Conservation (phyloP, 92 coral and sea anemone genomes). For the Diadumene lineata region DNA sequence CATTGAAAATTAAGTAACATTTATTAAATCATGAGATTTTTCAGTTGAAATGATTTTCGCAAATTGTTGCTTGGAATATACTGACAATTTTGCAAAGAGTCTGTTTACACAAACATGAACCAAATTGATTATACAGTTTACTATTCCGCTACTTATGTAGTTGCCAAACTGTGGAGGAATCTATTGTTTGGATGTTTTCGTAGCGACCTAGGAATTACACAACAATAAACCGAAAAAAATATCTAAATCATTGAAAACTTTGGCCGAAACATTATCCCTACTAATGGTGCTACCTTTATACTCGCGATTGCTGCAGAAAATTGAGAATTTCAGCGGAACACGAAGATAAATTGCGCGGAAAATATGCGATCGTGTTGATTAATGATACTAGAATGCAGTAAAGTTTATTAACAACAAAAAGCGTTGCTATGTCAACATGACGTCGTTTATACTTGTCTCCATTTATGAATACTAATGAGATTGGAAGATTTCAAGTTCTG, state of each 20-base stretch:
- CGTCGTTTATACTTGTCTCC: slow-evolving; percentile 51
- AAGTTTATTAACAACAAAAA: slow-evolving; percentile 60
- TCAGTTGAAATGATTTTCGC: too few species aligned
- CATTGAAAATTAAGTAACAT: too few species aligned
- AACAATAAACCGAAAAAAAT: background rate
- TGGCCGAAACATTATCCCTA: background rate
- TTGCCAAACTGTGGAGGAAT: too few species aligned
- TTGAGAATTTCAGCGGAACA: background rate
- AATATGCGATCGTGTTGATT: slow-evolving; percentile 15
- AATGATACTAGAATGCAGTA: slow-evolving; percentile 30
- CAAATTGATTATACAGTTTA: too few species aligned
- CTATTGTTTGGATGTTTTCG: slow-evolving; percentile 18
- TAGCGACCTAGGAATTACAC: slow-evolving; percentile 25
- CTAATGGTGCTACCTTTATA: background rate
- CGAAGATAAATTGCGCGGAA: background rate
- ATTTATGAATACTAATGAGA: slow-evolving; percentile 36
- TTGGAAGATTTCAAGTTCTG: slow-evolving; percentile 16
- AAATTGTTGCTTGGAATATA: too few species aligned
- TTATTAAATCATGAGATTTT: too few species aligned
- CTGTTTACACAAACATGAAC: background rate
- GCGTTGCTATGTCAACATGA: slow-evolving; percentile 70
- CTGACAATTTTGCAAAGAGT: too few species aligned
- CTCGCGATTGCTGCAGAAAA: background rate
- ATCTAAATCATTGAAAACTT: background rate
- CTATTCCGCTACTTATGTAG: too few species aligned